Evolutionary conservation across 2,888 invertebrate species (phyloP).

Genomic region (Drosophila rellima): DNA sequence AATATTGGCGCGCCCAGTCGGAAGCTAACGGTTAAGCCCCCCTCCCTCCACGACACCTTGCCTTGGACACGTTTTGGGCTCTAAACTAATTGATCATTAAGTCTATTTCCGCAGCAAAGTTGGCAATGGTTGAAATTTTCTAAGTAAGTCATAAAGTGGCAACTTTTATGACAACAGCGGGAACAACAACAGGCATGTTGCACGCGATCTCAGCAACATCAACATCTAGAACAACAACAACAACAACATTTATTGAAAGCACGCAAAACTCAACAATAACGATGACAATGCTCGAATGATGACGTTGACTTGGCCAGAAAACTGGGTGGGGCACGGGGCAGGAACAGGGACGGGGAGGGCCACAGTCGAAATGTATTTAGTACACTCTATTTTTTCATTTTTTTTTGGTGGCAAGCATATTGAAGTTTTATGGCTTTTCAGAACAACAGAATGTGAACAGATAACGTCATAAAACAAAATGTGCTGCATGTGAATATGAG

Average conservation of each 20-base stretch:
- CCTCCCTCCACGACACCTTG: neutral
- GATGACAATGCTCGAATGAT: conserved; percentile 23
- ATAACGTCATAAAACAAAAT: conserved; percentile 72
- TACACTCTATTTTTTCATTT: conserved; percentile 37
- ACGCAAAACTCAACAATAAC: conserved; percentile 34
- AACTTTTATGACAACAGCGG: conserved; percentile 70
- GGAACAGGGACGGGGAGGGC: too few species aligned
- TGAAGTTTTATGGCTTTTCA: conserved; percentile 66
- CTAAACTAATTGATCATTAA: conserved; percentile 80
- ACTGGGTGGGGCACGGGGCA: conserved; percentile 37
- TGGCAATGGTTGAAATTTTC: conserved; percentile 51
- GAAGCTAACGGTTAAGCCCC: conserved; percentile 62
- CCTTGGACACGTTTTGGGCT: conserved; percentile 17
- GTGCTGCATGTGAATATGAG: conserved; percentile 58
- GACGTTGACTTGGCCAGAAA: conserved; percentile 21
- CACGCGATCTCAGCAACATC: conserved; percentile 59
- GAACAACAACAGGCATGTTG: conserved; percentile 64
- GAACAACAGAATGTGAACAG: conserved; percentile 25
- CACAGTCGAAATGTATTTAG: conserved; percentile 38
- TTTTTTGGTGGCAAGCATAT: conserved; percentile 45
- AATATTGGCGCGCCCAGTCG: conserved; percentile 61
- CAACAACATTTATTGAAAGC: conserved; percentile 22
- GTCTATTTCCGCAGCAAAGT: conserved; percentile 72
- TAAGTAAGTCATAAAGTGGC: conserved; percentile 76
- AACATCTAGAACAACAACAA: conserved; percentile 18